Evolutionary conservation across 2,797 vertebrate genomes (phyloP).

Genomic region (Poeciliopsis infans): DNA sequence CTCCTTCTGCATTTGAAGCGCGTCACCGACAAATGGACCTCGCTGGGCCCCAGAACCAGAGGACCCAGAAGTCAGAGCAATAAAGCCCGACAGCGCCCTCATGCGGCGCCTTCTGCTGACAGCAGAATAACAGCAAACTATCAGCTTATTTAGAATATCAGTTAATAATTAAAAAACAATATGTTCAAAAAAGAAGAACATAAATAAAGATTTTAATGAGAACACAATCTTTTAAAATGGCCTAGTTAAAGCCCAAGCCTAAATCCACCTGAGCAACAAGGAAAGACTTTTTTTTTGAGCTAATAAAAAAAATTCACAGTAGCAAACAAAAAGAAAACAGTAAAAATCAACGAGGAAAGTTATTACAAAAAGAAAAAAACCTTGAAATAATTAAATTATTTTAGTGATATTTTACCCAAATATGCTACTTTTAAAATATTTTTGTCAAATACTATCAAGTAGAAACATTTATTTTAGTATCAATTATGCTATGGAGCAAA

Average conservation of each 20-base stretch:
- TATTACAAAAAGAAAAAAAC: not conserved
- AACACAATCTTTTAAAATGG: too few species aligned
- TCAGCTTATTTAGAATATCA: not conserved
- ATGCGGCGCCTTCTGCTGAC: not conserved
- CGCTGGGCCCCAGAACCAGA: not conserved
- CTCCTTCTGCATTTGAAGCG: not conserved
- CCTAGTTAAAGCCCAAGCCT: too few species aligned
- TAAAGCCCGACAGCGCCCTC: constrained; percentile 40
- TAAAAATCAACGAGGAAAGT: not conserved
- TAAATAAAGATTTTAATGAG: not conserved
- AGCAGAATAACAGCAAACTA: not conserved
- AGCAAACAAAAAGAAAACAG: not conserved
- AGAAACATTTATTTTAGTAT: not conserved
- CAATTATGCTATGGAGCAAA: not conserved
- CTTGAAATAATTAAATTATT: not conserved
- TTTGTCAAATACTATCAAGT: not conserved
- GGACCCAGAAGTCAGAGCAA: not conserved
- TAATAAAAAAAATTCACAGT: not conserved
- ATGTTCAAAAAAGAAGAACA: not conserved
- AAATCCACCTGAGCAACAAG: too few species aligned
- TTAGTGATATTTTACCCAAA: not conserved
- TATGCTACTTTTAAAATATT: not conserved
- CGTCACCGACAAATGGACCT: not conserved
- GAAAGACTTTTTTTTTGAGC: not conserved
- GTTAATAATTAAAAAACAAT: not conserved